Conservation (phyloP, 1,140 invertebrate species). For the Cherax destructor region DNA sequence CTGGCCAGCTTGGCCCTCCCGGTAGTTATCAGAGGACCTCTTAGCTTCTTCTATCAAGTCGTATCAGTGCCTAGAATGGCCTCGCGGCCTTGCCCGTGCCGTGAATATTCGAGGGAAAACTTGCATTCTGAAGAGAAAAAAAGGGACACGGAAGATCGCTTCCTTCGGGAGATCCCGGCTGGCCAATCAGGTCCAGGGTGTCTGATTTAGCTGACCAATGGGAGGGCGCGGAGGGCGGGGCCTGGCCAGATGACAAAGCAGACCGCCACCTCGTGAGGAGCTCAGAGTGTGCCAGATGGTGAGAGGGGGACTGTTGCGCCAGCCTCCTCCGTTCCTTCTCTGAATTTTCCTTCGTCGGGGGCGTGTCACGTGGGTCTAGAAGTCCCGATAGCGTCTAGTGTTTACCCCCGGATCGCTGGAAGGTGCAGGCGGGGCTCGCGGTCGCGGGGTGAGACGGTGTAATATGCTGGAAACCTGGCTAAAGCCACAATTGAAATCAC, state of each 20-base stretch:
- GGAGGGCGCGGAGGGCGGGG: conserved; percentile 22
- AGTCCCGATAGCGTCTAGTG: background rate
- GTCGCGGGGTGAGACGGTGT: background rate
- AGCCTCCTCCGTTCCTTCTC: conserved; percentile 5
- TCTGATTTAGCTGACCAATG: conserved; percentile 48
- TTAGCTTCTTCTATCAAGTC: no score
- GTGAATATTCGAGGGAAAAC: conserved; percentile 32
- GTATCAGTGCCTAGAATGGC: background rate
- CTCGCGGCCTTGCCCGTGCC: conserved; percentile 7
- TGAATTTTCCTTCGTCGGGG: background rate
- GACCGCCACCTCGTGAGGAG: conserved; percentile 44
- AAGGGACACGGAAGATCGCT: conserved; percentile 28
- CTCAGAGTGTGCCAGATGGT: conserved; percentile 50
- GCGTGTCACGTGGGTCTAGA: conserved; percentile 33
- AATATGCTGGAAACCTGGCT: conserved; percentile 50
- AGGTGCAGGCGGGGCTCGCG: conserved; percentile 4
- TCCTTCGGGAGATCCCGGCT: conserved; percentile 27
- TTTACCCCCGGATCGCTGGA: background rate
- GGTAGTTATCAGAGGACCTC: no score
- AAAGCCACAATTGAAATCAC: conserved; percentile 52
- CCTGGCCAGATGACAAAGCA: conserved; percentile 39
- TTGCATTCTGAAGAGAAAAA: conserved; percentile 23
- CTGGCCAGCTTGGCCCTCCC: no score
- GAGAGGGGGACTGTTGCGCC: conserved; percentile 18
- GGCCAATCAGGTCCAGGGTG: conserved; percentile 25